Base-by-base conservation (phyloP, 2,888 invertebrate species). In the Rutpela maculata region DNA sequence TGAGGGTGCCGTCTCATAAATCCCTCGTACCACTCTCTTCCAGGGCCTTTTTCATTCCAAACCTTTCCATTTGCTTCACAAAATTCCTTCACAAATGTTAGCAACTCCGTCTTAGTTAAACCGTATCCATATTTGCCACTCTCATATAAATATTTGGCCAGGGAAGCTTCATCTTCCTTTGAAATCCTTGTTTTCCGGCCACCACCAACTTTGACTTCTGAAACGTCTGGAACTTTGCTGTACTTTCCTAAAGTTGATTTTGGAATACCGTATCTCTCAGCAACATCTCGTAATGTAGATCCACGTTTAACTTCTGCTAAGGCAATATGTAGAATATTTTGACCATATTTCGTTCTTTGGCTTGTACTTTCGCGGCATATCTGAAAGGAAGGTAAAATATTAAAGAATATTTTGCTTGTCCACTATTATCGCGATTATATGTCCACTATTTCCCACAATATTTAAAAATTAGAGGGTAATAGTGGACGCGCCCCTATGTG, bases 11-110 rank as follows among this genome's bases (percentile, higher is more conserved):
- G 56, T 56, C n/a, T 56, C 56, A 56, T 56, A 56, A 56, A 56
- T n/a, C 56, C n/a, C 56, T 56, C 56, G n/a, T 56, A 56, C n/a
- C n/a, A 56, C 56, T 56, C 56, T 56, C 56, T 56, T 56, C 56
- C 56, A n/a, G 56, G 56, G n/a, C 56, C 56, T n/a, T 18, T 56
- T 56, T 56, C 56, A 56, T 56, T 56, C 12, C n/a, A n/a, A n/a
- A n/a, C n/a, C n/a, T n/a, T n/a, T n/a, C n/a, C n/a, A n/a, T n/a
- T n/a, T n/a, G 56, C 56, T 56, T 56, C n/a, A 56, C n/a, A 56
- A 56, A 56, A 56, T 56, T 56, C 56, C 7, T 56, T 56, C 56
- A 56, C 56, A 56, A 56, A 56, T n/a, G 15, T 56, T 56, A 56
- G 1, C 56, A 56, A n/a, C n/a, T 38, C 38, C 1, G 56, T 56